Percentiles rank a stretch among this genome's conserved stretches.
phyloP scores from a whole-genome alignment of 2,888 invertebrate species.

The Odontothrips loti region DNA sequence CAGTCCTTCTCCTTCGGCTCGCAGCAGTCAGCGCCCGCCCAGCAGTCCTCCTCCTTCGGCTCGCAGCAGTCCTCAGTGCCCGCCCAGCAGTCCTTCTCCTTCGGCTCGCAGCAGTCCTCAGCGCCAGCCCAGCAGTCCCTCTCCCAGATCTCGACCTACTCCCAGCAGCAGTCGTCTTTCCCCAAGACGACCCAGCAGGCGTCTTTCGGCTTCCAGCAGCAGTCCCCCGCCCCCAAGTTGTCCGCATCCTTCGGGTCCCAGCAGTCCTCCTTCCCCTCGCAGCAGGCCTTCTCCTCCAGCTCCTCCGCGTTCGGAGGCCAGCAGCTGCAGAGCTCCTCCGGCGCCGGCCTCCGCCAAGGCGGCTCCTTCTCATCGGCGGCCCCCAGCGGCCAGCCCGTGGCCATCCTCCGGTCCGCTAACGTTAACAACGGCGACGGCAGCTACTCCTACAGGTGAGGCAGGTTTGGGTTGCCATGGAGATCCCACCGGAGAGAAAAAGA shows the following conservation, averaged over 20 bases:
- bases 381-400: slow-evolving; percentile 41
- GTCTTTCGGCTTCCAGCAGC: neutral
- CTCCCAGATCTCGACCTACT: neutral
- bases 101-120: neutral
- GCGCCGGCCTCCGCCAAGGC: neutral
- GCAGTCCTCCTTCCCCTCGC: neutral
- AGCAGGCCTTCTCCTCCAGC: neutral
- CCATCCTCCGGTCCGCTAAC: slow-evolving; percentile 43
- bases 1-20: neutral
- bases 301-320: slow-evolving; percentile 7
- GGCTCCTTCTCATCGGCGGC: slow-evolving; percentile 33
- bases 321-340: neutral
- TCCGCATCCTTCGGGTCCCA: neutral
- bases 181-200: neutral
- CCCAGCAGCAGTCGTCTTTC: neutral
- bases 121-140: neutral
- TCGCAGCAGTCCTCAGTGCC: neutral
- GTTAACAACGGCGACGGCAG: slow-evolving; percentile 45
- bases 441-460: slow-evolving; percentile 44
- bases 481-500: neutral
- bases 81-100: neutral
- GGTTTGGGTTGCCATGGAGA: slow-evolving; percentile 35
- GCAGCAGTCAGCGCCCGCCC: neutral
- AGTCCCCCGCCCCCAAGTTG: neutral
- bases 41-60: neutral